Evolutionary conservation across 2,888 invertebrate genomes (phyloP).

Genomic region (Loripinus fragilis): DNA sequence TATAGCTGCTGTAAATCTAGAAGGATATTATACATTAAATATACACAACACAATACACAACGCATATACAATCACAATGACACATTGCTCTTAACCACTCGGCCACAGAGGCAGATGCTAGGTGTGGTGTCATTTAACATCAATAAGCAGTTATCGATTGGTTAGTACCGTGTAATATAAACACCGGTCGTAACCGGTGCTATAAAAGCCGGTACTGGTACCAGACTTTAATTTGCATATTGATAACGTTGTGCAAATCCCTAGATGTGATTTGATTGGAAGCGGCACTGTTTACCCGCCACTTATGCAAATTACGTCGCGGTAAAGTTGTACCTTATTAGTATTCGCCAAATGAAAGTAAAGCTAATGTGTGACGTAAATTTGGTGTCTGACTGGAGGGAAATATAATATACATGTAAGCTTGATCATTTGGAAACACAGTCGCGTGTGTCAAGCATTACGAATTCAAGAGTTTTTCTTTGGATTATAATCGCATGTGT

Average conservation of each 20-base stretch:
- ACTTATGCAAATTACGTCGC: background rate
- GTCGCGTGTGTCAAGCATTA: background rate
- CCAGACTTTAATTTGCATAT: background rate
- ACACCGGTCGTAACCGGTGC: background rate
- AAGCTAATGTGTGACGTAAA: background rate
- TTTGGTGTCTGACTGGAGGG: no score
- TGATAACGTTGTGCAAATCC: background rate
- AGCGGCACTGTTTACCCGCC: background rate
- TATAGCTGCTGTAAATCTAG: no score
- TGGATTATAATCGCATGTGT: background rate
- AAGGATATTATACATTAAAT: background rate
- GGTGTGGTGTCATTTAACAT: background rate
- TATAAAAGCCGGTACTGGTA: background rate
- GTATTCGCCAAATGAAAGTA: background rate
- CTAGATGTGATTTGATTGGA: background rate
- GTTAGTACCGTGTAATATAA: background rate
- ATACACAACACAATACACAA: background rate
- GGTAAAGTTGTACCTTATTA: background rate
- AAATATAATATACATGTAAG: no score
- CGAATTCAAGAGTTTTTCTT: background rate
- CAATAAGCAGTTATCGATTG: background rate
- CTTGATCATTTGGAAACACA: no score
- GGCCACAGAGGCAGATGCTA: background rate
- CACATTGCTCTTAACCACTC: background rate
- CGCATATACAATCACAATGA: background rate